These are phyloP conservation scores for Tichodroma muraria DNA, from an alignment of 2,113 vertebrate genomes.

Conservation along the genomic window DNA sequence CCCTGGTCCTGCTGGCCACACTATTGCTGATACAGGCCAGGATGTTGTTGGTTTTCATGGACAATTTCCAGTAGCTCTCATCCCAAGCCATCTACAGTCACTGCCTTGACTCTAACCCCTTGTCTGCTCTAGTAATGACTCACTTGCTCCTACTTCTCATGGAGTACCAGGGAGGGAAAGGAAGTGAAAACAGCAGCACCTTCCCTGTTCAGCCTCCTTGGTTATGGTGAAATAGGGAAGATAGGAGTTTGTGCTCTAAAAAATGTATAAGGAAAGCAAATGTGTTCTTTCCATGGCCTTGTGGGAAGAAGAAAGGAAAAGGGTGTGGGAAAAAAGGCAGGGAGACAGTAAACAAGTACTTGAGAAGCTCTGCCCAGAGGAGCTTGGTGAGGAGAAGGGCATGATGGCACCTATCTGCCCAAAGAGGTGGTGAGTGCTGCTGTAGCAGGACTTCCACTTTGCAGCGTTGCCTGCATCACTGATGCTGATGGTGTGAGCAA, in stretches of 20 bases:
- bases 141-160: background rate
- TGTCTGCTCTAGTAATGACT: background rate
- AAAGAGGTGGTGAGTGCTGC: background rate
- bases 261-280: background rate
- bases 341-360: background rate
- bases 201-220: background rate
- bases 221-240: background rate
- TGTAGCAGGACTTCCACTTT: background rate
- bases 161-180: background rate
- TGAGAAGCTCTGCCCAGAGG: background rate
- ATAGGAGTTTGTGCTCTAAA: background rate
- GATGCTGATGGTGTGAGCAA: background rate
- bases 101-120: background rate
- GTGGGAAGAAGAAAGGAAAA: background rate
- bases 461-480: background rate
- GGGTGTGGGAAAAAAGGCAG: fast-evolving
- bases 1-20: background rate
- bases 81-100: background rate
- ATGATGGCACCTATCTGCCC: background rate
- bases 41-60: background rate
- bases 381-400: background rate
- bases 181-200: background rate
- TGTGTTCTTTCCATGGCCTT: background rate
- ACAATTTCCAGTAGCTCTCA: background rate
- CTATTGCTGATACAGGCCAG: background rate